phyloP scores from a whole-genome alignment of 2,888 invertebrate genomes.

The Amphipoea oculea region DNA sequence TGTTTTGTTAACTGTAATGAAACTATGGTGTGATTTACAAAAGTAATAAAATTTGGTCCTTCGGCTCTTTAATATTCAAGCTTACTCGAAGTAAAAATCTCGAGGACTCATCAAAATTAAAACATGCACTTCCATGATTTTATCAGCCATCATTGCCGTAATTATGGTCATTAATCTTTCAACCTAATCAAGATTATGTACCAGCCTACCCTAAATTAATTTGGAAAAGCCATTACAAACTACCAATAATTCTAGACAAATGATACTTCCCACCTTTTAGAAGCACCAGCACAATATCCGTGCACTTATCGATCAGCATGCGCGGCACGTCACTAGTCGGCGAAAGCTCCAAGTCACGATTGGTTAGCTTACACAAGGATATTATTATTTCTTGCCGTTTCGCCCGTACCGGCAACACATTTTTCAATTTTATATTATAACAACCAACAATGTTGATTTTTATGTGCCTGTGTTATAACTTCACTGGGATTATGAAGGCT shows the following conservation, averaged over 20 bases:
- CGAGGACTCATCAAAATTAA: not conserved
- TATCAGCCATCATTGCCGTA: not conserved
- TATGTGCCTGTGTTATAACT: conserved; percentile 47
- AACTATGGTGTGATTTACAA: not conserved
- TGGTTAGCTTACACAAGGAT: conserved; percentile 84
- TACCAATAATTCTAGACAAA: conserved; percentile 11
- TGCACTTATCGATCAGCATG: conserved; percentile 54
- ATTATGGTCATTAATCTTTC: not conserved
- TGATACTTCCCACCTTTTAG: not conserved
- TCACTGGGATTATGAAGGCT: conserved; percentile 43
- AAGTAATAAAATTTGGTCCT: not conserved
- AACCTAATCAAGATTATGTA: not conserved
- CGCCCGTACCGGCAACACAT: conserved; percentile 70
- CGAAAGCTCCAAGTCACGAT: conserved; percentile 86
- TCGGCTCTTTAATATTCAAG: not conserved
- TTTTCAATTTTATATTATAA: conserved; percentile 75
- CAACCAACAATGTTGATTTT: conserved; percentile 60
- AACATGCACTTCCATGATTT: not conserved
- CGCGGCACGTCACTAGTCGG: conserved; percentile 69
- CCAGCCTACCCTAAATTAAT: not conserved
- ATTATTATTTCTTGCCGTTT: conserved; percentile 85
- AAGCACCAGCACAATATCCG: conserved; percentile 31
- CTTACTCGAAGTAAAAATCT: not conserved
- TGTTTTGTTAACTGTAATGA: not conserved
- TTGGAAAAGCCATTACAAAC: not conserved